phyloP scores from a whole-genome alignment of 2,888 invertebrate species.

The Pristionchus entomophagus region DNA sequence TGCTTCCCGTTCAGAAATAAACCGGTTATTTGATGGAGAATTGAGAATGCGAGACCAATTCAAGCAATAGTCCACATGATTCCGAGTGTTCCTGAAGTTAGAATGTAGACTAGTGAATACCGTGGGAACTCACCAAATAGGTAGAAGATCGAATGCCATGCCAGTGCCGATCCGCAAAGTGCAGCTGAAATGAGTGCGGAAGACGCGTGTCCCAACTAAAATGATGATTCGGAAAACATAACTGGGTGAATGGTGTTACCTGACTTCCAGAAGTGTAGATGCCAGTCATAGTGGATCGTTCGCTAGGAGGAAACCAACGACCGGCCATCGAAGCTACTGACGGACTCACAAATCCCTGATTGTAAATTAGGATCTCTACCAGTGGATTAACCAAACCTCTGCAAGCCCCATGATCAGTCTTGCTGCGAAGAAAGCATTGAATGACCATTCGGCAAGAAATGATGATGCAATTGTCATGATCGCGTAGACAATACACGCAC shows the following conservation, averaged over 20 bases:
- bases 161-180: slow-evolving; percentile 25
- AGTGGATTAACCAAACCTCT: not conserved
- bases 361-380: not conserved
- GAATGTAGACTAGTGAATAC: not conserved
- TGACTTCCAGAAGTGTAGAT: slow-evolving; percentile 69
- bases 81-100: not conserved
- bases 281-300: slow-evolving; percentile 63
- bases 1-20: not conserved
- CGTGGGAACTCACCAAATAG: slow-evolving; percentile 4
- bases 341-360: slow-evolving; percentile 64
- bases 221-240: not conserved
- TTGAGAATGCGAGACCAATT: not conserved
- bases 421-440: not conserved
- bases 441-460: not conserved
- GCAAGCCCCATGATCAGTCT: not conserved
- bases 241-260: slow-evolving; percentile 24
- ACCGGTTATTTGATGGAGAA: not conserved
- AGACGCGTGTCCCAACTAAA: slow-evolving; percentile 18
- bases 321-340: slow-evolving; percentile 56
- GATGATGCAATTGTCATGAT: not conserved
- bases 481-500: not conserved
- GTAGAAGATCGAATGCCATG: slow-evolving; percentile 48
- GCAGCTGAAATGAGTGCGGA: slow-evolving; percentile 28
- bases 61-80: not conserved
- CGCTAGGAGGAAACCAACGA: slow-evolving; percentile 65